Conservation (phyloP, 1,140 invertebrate species). For the Drosophila arawakana region DNA sequence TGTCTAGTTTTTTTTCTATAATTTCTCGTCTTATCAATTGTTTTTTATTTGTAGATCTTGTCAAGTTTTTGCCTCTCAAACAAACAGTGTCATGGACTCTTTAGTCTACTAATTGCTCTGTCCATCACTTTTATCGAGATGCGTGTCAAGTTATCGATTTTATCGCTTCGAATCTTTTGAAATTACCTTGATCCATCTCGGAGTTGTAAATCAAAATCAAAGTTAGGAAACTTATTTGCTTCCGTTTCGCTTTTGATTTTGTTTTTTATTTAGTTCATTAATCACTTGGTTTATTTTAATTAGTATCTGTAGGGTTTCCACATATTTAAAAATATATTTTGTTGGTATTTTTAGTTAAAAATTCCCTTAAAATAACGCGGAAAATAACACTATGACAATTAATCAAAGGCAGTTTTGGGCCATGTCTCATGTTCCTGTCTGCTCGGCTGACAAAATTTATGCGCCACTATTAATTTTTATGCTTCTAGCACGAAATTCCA, state of each 20-base stretch:
- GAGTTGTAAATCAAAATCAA: slow-evolving; percentile 40
- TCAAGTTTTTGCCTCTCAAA: not conserved
- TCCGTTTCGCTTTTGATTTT: not conserved
- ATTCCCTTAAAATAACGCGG: slow-evolving; percentile 34
- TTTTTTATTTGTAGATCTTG: slow-evolving; percentile 18
- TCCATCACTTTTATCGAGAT: slow-evolving; percentile 1
- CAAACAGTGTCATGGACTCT: not conserved
- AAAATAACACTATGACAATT: slow-evolving; percentile 41
- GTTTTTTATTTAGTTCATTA: slow-evolving; percentile 15
- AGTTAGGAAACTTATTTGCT: slow-evolving; percentile 10
- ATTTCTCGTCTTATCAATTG: slow-evolving; percentile 23
- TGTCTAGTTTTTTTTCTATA: slow-evolving; percentile 11
- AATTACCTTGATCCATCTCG: slow-evolving; percentile 6
- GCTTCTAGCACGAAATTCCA: slow-evolving; percentile 41
- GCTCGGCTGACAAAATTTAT: slow-evolving; percentile 51
- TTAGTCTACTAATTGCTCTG: slow-evolving; percentile 18
- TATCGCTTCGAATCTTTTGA: slow-evolving; percentile 8
- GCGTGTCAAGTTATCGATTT: slow-evolving; percentile 4
- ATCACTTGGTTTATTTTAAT: slow-evolving; percentile 25
- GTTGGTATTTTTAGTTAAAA: slow-evolving; percentile 27
- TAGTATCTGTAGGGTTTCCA: slow-evolving; percentile 9
- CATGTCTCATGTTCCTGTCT: slow-evolving; percentile 43
- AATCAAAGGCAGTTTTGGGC: slow-evolving; percentile 43
- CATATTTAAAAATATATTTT: not conserved
- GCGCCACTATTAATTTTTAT: slow-evolving; percentile 50